These are phyloP conservation scores for Phalanger gymnotis DNA, from an alignment of 2,797 vertebrate species.

Conservation along the genomic window DNA sequence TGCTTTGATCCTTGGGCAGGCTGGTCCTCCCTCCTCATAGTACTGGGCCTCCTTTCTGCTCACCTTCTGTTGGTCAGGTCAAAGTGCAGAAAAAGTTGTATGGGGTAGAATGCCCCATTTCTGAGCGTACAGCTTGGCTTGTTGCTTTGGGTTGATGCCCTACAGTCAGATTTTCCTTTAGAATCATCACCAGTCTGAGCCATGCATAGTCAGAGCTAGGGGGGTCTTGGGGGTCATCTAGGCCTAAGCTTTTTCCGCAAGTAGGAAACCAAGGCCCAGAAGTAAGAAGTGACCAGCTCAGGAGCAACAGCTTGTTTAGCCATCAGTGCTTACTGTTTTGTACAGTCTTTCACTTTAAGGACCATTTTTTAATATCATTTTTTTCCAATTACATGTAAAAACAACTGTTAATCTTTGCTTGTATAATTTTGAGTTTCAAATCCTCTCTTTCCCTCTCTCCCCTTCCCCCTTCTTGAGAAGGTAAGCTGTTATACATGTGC, in stretches of 20 bases:
- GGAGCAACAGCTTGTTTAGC: not conserved
- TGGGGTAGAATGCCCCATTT: slow-evolving; percentile 35
- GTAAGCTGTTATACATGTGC: not conserved
- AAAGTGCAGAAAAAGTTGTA: slow-evolving; percentile 12
- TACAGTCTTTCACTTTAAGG: not conserved
- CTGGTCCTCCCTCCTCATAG: slow-evolving; percentile 36
- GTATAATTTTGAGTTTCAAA: not conserved
- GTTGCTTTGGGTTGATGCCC: slow-evolving; percentile 28
- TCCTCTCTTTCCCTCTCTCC: not conserved
- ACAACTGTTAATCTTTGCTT: not conserved
- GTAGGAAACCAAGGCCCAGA: not conserved
- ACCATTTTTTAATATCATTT: not conserved
- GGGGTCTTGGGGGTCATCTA: not conserved
- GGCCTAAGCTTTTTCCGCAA: not conserved
- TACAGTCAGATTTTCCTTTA: slow-evolving; percentile 39
- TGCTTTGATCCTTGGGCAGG: slow-evolving; percentile 36
- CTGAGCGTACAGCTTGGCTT: slow-evolving; percentile 6
- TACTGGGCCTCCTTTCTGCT: slow-evolving; percentile 26
- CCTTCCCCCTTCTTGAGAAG: not conserved
- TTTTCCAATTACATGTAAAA: not conserved
- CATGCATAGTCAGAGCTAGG: not conserved
- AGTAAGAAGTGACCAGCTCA: not conserved
- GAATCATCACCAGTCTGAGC: slow-evolving; percentile 33
- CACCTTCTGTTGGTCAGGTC: not conserved
- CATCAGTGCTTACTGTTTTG: not conserved